A percentile compares a stretch with the other conserved stretches of the same genome.
Evolutionary conservation across 2,113 vertebrate species (phyloP).

Genomic region (Gymnobelideus leadbeateri): DNA sequence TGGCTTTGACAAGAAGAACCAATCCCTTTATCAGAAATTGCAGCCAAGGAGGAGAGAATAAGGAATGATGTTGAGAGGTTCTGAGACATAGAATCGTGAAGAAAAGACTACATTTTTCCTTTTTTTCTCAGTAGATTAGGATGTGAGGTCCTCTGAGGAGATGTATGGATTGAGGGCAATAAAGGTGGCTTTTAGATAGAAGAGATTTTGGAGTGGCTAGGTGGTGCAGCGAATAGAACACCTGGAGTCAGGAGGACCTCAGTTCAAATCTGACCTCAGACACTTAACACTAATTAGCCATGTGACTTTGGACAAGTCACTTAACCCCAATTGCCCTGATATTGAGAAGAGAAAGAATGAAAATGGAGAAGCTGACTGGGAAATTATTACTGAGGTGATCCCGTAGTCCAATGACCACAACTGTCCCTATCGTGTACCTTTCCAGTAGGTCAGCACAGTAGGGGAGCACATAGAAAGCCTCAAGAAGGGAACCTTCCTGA

Average conservation of each 20-base stretch:
- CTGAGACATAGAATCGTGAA: not conserved
- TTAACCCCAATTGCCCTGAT: too few species aligned
- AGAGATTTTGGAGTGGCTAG: not conserved
- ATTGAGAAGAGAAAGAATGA: not conserved
- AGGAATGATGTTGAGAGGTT: not conserved
- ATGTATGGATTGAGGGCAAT: not conserved
- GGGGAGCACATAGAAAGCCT: not conserved
- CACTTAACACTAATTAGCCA: too few species aligned
- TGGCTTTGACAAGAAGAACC: not conserved
- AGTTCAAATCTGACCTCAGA: too few species aligned
- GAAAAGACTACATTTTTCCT: not conserved
- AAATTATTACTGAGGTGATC: not conserved
- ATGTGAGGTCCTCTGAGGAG: not conserved
- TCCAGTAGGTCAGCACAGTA: not conserved
- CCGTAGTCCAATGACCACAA: not conserved
- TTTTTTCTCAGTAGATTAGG: not conserved
- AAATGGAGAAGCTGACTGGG: not conserved
- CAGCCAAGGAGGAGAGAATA: not conserved
- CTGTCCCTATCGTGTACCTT: not conserved
- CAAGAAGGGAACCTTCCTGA: not conserved
- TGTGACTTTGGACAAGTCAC: too few species aligned
- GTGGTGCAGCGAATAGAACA: too few species aligned
- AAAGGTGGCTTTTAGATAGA: not conserved
- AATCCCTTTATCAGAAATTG: not conserved
- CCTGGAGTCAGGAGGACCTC: too few species aligned